Evolutionary conservation across 2,113 vertebrate genomes (phyloP).

Genomic region (Brachirus orientalis): DNA sequence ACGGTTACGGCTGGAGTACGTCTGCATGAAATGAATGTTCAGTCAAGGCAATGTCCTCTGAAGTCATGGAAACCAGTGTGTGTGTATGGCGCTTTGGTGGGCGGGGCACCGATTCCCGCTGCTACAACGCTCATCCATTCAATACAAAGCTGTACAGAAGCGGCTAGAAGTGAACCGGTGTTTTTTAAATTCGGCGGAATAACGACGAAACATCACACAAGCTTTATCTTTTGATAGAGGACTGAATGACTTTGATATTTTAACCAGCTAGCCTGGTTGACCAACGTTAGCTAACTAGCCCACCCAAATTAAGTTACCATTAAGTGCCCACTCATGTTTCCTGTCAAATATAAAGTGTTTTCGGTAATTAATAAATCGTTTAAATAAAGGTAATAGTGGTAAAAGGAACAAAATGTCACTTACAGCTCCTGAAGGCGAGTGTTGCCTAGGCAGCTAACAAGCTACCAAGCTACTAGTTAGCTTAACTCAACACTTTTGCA

Average conservation of each 20-base stretch:
- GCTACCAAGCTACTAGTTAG: conserved; percentile 70
- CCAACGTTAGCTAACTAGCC: conserved; percentile 51
- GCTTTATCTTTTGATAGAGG: neutral
- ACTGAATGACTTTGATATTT: neutral
- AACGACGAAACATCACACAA: accelerated
- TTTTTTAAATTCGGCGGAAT: accelerated
- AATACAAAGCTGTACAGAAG: neutral
- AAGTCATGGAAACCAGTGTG: too few species aligned
- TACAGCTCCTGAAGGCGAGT: conserved; percentile 14
- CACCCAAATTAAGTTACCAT: conserved; percentile 36
- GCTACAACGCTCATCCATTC: conserved; percentile 21
- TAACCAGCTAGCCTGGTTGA: neutral
- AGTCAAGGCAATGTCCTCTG: too few species aligned
- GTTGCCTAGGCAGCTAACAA: conserved; percentile 47
- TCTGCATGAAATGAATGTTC: too few species aligned
- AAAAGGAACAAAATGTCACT: neutral
- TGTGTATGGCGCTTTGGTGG: conserved; percentile 59
- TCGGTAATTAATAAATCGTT: too few species aligned
- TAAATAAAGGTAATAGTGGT: neutral
- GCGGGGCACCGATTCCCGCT: conserved; percentile 63
- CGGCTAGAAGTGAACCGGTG: accelerated
- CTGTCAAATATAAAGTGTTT: neutral
- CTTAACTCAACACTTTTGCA: conserved; percentile 48
- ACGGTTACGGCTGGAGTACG: too few species aligned
- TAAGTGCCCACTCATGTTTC: neutral